Base-by-base conservation (phyloP, 2,888 invertebrate genomes). In the Sisyra nigra region DNA sequence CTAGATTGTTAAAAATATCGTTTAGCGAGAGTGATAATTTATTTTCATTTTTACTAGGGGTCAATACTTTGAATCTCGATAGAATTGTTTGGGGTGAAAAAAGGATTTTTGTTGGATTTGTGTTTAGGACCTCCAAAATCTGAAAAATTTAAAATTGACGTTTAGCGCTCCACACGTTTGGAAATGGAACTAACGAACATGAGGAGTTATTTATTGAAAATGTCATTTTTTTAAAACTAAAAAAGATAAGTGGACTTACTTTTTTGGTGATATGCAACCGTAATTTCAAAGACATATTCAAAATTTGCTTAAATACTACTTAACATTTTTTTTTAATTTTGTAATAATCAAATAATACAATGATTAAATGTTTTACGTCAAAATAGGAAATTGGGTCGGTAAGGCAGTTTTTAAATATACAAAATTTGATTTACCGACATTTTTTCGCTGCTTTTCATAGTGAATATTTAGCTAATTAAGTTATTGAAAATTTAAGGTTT, bases 1-100 rank as follows among this genome's bases (percentile, higher is more conserved):
- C 63, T 7, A 62, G 47, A 36, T 55, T 51, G 15, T 53, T 54
- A 53, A 62, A 61, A 24, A 63, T 46, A 18, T 52, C 45, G 29
- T 55, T 58, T 41, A 61, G 45, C 3, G 62, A 57, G 40, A 24
- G 7, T 24, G 24, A 24, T 24, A 24, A 5, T 24, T 3, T 24
- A 24, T 24, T 24, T 24, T 24, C 24, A 24, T 3, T 5, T 24
- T 24, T 24, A 7, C 24, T 24, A 24, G 3, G 7, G 7, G 3
- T 24, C 7, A 24, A 24, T 24, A 24, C 24, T 3, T 24, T 24
- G 24, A 24, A 24, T 24, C 7, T 24, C 5, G 24, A 7, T 7
- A 24, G 7, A 24, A 24, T 24, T 24, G 24, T 24, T 24, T 24
- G 5, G 24, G 24, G 5, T 24, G 24, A 24, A 24, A 24, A n/a